These are phyloP conservation scores for Phallusia fumigata DNA, from an alignment of 23 tunicate species.

Conservation along the genomic window DNA sequence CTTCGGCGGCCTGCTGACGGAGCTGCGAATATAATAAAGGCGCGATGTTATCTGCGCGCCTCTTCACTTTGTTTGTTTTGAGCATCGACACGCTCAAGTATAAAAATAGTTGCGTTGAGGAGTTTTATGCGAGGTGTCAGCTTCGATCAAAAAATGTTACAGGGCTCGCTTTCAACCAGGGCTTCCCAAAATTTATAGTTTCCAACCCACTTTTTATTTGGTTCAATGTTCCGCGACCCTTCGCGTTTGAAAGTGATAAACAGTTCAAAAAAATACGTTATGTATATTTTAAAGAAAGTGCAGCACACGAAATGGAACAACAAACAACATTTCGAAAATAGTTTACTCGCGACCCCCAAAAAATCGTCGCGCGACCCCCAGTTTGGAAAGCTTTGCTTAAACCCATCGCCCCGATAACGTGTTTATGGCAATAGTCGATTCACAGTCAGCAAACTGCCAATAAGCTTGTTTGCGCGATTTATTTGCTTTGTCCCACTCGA, in stretches of 20 bases:
- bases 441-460: neutral
- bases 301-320: no score
- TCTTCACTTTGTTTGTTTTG: neutral
- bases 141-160: no score
- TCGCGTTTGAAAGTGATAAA: neutral
- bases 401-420: neutral
- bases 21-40: neutral
- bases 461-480: neutral
- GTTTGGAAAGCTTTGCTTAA: neutral
- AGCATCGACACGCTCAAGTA: neutral
- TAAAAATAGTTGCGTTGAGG: neutral
- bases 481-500: neutral
- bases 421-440: neutral
- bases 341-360: no score
- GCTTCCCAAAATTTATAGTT: no score
- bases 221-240: no score
- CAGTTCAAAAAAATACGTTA: no score
- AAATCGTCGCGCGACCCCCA: neutral
- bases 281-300: no score
- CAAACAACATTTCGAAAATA: no score
- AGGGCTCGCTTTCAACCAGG: no score
- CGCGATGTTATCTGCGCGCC: neutral
- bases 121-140: neutral
- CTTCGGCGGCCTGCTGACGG: constrained; percentile 5
- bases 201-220: no score